Base-by-base conservation (phyloP, 2,113 vertebrate genomes). In the Cephalopterus ornatus region DNA sequence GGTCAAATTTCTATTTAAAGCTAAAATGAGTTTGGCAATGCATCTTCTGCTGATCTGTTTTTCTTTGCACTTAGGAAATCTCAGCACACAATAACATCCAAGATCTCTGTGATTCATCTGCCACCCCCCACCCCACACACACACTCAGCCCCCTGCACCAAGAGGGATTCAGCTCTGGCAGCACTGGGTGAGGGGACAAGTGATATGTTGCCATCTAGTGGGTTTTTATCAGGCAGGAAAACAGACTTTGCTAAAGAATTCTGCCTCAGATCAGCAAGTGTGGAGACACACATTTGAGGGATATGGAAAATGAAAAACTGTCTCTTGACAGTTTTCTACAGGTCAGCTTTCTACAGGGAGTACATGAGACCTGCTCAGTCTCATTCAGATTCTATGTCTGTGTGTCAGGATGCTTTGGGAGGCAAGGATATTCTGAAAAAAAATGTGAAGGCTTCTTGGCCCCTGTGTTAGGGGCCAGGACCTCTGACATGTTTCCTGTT, bases 191-290 rank as follows among this genome's bases (percentile, higher is more conserved):
- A 94, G 50, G 9, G 46, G 63, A 73, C 1, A 79, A 95, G 68
- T 20, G 32, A 91, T n/a, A n/a, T 93, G 44, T 88, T 92, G 95
- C 90, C 93, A 96, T 95, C 95, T 96, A 96, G 96, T 72, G 92
- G 92, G 44, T 42, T 28, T 90, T 76, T 32, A 20, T 41, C 35
- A 70, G 13, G 8, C 35, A 63, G 79, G 52, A 67, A 75, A 63
- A 9, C 30, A 55, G 15, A 9, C 33, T 76, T 55, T 1, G 0
- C 39, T 52, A 13, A 39, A 47, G 35, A 67, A 88, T 39, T 81
- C 52, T 53, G 17, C 22, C 37, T 91, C 62, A 61, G 8, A 83
- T 27, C 65, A 28, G 33, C 3, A 12, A 72, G 6, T 28, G 28
- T 14, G 19, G 20, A 65, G 9, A 32, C 37, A 41, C 5, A 11